Evolutionary conservation across 2,113 vertebrate genomes (phyloP).

Genomic region (Sporophila hypoxantha): DNA sequence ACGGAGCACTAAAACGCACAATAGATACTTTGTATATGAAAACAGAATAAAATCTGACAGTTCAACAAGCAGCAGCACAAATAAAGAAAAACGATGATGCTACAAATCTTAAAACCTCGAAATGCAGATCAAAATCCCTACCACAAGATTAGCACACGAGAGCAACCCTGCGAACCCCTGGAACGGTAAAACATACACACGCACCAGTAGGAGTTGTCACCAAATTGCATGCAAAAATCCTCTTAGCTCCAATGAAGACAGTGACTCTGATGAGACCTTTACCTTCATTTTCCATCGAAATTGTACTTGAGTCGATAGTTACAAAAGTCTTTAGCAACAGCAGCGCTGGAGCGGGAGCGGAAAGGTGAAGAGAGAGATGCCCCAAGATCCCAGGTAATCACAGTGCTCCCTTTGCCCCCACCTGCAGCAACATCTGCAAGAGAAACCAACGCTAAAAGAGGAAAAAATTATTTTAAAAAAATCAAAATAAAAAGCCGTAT

Average conservation of each 20-base stretch:
- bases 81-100: background rate
- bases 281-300: conserved; percentile 82
- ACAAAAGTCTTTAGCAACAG: conserved; percentile 66
- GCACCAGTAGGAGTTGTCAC: conserved; percentile 24
- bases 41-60: background rate
- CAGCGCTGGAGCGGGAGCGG: conserved; percentile 51
- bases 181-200: background rate
- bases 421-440: conserved; percentile 71
- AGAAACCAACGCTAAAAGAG: conserved; percentile 55
- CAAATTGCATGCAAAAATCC: conserved; percentile 46
- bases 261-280: conserved; percentile 58
- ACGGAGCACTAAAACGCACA: background rate
- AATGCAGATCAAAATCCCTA: background rate
- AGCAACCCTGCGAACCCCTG: conserved; percentile 3
- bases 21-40: rapidly evolving
- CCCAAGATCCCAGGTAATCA: conserved; percentile 68
- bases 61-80: background rate
- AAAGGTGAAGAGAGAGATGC: conserved; percentile 51
- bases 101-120: background rate
- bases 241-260: conserved; percentile 39
- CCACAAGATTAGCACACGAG: background rate
- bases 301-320: conserved; percentile 64
- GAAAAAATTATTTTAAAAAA: background rate
- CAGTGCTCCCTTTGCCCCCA: conserved; percentile 69
- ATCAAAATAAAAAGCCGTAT: rapidly evolving